Conservation (phyloP, 2,113 vertebrate species). For the Athene cunicularia region DNA sequence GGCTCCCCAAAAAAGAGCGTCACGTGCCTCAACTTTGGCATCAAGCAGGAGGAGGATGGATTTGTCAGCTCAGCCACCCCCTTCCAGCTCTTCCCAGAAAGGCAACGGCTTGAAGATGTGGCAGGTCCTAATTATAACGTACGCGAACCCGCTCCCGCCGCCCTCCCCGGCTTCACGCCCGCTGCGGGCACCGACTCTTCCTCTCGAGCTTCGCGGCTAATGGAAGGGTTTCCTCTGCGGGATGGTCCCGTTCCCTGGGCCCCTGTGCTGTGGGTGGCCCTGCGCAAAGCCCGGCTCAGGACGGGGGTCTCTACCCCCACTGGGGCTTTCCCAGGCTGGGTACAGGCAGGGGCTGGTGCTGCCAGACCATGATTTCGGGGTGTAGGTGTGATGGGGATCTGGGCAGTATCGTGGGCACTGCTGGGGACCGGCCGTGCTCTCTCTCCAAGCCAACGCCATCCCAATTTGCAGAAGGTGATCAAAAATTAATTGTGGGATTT, state of each 20-base stretch:
- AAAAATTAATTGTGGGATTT: slow-evolving; percentile 46
- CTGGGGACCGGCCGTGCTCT: not conserved
- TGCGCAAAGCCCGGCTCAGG: not conserved
- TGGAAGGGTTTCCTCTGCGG: not conserved
- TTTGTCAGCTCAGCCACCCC: slow-evolving; percentile 68
- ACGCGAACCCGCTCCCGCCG: not conserved
- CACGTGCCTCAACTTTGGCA: slow-evolving; percentile 59
- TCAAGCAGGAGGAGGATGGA: slow-evolving; percentile 59
- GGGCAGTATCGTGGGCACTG: accelerated
- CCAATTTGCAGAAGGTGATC: slow-evolving; percentile 40
- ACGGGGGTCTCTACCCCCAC: not conserved
- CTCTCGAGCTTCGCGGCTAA: not conserved
- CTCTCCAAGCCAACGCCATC: not conserved
- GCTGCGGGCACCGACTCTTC: not conserved
- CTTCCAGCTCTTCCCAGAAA: slow-evolving; percentile 63
- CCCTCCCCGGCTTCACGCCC: not conserved
- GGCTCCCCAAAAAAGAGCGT: slow-evolving; percentile 20
- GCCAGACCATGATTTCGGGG: not conserved
- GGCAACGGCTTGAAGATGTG: slow-evolving; percentile 33
- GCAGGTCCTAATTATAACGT: slow-evolving; percentile 56
- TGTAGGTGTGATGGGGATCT: not conserved
- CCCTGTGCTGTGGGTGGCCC: not conserved
- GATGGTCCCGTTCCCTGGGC: not conserved
- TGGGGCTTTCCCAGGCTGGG: not conserved
- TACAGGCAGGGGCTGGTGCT: not conserved